Conservation (phyloP, 2,888 invertebrate genomes). For the Oligia strigilis region DNA sequence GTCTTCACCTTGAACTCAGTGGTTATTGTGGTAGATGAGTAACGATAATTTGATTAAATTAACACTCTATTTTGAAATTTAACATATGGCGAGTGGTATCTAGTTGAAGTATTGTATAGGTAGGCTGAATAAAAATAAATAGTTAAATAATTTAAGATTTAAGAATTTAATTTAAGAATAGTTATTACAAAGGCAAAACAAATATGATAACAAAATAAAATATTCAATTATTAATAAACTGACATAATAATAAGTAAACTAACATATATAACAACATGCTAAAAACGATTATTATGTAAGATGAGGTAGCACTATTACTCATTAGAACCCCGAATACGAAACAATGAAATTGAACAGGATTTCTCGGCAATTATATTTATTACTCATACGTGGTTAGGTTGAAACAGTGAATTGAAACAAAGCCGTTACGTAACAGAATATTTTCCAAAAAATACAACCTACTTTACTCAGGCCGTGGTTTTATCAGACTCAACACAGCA, state of each 20-base stretch:
- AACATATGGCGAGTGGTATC: not conserved
- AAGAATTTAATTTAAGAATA: not conserved
- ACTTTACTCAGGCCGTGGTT: conserved; percentile 26
- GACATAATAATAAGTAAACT: too few relatives aligned
- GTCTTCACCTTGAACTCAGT: conserved; percentile 39
- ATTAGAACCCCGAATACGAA: conserved; percentile 40
- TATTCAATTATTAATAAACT: too few relatives aligned
- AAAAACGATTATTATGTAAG: conserved; percentile 34
- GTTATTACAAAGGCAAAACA: not conserved
- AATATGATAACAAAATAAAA: not conserved
- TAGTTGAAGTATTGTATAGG: not conserved
- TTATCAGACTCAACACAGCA: conserved; percentile 60
- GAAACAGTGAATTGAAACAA: conserved; percentile 38
- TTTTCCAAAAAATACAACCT: conserved; percentile 33
- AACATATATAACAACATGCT: too few relatives aligned
- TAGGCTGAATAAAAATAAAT: not conserved
- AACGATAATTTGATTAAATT: conserved; percentile 36
- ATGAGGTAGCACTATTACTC: conserved; percentile 26
- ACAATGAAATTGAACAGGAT: conserved; percentile 49
- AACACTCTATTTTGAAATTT: not conserved
- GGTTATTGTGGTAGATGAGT: conserved; percentile 26
- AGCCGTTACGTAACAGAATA: conserved; percentile 30
- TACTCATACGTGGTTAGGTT: conserved; percentile 48
- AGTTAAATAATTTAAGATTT: not conserved
- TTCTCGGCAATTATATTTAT: conserved; percentile 48